phyloP scores from a whole-genome alignment of 2,797 vertebrate genomes.

The Chloroceryle amazona region DNA sequence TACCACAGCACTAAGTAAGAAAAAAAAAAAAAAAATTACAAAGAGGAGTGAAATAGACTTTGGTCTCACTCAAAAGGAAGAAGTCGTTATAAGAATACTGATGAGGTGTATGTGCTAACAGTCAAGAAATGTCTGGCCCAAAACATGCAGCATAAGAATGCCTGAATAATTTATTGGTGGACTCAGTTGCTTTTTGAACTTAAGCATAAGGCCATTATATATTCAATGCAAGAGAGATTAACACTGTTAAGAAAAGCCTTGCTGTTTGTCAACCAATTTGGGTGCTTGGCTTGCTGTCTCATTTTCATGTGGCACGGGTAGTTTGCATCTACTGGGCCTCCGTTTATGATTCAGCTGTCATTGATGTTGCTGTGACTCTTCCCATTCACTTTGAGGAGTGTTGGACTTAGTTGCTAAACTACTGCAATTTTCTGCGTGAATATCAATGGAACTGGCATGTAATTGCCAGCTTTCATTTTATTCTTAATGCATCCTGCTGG shows the following conservation, averaged over 20 bases:
- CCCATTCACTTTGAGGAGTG: not conserved
- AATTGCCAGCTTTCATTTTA: slow-evolving; percentile 30
- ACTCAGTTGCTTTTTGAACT: not conserved
- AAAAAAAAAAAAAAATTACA: not conserved
- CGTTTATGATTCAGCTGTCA: not conserved
- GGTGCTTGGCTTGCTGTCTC: not conserved
- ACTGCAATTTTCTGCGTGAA: not conserved
- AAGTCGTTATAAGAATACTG: not conserved
- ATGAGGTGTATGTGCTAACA: not conserved
- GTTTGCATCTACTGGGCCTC: not conserved
- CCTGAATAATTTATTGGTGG: not conserved
- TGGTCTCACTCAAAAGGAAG: not conserved
- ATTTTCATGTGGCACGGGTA: not conserved
- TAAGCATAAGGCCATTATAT: not conserved
- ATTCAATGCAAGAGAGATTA: not conserved
- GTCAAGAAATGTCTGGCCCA: not conserved
- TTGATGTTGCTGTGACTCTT: not conserved
- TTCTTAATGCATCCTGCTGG: not conserved
- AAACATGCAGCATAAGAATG: not conserved
- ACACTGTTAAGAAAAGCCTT: not conserved
- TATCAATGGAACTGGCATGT: not conserved
- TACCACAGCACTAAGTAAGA: not conserved
- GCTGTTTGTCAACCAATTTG: not conserved
- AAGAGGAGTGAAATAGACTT: not conserved
- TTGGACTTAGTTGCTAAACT: not conserved